Conservation (phyloP, 2,113 vertebrate genomes). For the Oncorhynchus masou region DNA sequence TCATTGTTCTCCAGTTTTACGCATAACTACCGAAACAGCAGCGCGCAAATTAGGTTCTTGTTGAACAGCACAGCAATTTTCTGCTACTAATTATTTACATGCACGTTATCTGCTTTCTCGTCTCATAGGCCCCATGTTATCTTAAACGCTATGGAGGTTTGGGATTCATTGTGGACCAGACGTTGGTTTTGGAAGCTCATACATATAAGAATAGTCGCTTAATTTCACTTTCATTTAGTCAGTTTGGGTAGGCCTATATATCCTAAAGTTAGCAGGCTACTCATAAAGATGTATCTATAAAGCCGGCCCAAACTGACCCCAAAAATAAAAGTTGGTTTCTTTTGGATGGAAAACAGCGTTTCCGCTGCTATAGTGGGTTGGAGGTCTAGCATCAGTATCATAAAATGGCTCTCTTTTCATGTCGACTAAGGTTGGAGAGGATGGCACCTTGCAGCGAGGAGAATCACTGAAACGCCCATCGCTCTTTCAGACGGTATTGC, state of each 20-base stretch:
- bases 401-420: conserved; percentile 51
- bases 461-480: conserved; percentile 75
- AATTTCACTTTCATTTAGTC: not conserved
- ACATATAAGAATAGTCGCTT: not conserved
- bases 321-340: conserved; percentile 17
- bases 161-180: not conserved
- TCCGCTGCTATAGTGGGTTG: not conserved
- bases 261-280: too few species aligned
- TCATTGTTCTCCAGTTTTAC: conserved; percentile 54
- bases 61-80: conserved; percentile 55
- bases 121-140: not conserved
- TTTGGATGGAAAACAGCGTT: conserved; percentile 18
- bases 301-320: too few species aligned
- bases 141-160: not conserved
- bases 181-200: not conserved
- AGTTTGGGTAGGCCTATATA: not conserved
- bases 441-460: conserved; percentile 77
- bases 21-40: conserved; percentile 56
- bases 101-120: not conserved
- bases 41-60: conserved; percentile 55
- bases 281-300: too few species aligned
- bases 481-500: conserved; percentile 56
- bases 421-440: conserved; percentile 34
- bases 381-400: conserved; percentile 26
- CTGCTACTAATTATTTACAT: conserved; percentile 51